Conservation (phyloP, 2,113 vertebrate species). For the Catharus minimus region DNA sequence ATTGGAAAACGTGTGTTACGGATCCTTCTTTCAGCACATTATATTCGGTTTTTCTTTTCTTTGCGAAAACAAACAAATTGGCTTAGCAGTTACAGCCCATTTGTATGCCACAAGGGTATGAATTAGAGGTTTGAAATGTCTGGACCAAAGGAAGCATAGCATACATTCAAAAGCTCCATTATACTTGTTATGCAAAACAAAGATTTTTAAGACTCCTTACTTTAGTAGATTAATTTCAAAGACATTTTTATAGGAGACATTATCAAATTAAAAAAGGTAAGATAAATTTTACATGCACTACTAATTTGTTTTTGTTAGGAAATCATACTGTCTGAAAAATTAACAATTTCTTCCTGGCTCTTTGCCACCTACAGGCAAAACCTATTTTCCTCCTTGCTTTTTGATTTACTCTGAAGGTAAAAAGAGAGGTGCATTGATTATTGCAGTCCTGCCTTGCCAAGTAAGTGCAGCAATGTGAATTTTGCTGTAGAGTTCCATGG, state of each 20-base stretch:
- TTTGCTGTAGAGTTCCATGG: background rate
- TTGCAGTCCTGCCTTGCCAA: background rate
- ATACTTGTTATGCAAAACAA: background rate
- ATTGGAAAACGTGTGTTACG: background rate
- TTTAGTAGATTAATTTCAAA: background rate
- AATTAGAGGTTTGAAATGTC: conserved; percentile 33
- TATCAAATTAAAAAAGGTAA: background rate
- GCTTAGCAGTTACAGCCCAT: conserved; percentile 35
- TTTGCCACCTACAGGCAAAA: background rate
- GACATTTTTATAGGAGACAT: background rate
- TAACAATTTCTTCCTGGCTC: background rate
- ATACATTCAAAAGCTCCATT: background rate
- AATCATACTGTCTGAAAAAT: background rate
- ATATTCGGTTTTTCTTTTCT: background rate
- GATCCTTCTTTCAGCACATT: conserved; percentile 3
- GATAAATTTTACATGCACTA: background rate
- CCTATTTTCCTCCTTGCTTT: background rate
- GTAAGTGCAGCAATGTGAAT: background rate
- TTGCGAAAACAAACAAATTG: conserved; percentile 39
- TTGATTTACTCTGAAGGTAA: background rate
- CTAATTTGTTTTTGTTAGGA: background rate
- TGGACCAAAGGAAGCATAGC: background rate
- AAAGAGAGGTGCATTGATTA: background rate
- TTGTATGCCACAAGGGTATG: background rate
- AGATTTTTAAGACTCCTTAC: background rate